These are phyloP conservation scores for Scaptomyza montana DNA, from an alignment of 1,140 invertebrate species.

Conservation along the genomic window DNA sequence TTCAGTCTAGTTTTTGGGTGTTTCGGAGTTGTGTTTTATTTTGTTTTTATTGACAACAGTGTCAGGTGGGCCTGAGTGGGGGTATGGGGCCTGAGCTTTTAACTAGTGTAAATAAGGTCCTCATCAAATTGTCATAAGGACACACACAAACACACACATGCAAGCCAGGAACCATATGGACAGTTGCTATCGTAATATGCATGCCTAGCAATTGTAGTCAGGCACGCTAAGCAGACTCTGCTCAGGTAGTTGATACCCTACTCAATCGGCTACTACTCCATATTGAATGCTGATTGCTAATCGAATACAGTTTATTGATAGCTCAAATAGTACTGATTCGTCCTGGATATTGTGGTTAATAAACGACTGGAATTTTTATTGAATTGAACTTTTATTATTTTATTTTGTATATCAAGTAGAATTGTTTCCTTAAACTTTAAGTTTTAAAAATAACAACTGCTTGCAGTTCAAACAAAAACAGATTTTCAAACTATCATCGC, in stretches of 20 bases:
- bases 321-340: not conserved
- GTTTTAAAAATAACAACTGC: too few relatives aligned
- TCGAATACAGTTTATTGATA: not conserved
- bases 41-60: conserved; percentile 74
- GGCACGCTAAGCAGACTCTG: conserved; percentile 55
- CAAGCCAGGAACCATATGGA: conserved; percentile 19
- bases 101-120: conserved; percentile 82
- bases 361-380: too few relatives aligned
- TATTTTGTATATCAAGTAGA: too few relatives aligned
- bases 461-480: too few relatives aligned
- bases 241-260: conserved; percentile 37
- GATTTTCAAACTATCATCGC: not conserved
- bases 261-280: not conserved
- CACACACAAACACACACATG: conserved; percentile 33
- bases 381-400: too few relatives aligned
- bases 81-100: conserved; percentile 56
- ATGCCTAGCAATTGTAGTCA: conserved; percentile 54
- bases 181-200: conserved; percentile 57
- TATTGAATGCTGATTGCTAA: too few relatives aligned
- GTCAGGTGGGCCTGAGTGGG: not conserved
- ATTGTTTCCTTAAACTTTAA: too few relatives aligned
- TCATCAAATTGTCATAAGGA: conserved; percentile 82
- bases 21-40: conserved; percentile 56
- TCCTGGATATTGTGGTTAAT: not conserved
- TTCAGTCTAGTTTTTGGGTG: conserved; percentile 32